phyloP scores from a whole-genome alignment of 1,140 invertebrate genomes.

The Papilio dardanus region DNA sequence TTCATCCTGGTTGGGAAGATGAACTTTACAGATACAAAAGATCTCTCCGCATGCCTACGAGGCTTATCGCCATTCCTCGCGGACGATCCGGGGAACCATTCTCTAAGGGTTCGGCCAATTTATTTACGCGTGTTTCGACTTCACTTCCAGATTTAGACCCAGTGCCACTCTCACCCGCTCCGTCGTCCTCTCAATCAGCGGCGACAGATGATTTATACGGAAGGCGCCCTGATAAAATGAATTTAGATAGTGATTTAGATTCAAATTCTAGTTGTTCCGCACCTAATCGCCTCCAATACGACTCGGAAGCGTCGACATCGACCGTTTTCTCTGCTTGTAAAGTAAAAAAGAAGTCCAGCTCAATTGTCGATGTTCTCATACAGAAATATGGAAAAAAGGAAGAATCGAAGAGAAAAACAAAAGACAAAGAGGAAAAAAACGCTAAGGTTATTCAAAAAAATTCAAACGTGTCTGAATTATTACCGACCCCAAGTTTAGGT shows the following conservation, averaged over 20 bases:
- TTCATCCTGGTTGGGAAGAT: constrained; percentile 90
- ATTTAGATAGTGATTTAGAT: constrained; percentile 85
- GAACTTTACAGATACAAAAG: constrained; percentile 91
- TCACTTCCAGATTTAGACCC: constrained; percentile 90
- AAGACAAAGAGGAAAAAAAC: constrained; percentile 79
- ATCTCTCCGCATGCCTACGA: constrained; percentile 89
- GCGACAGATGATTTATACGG: constrained; percentile 74
- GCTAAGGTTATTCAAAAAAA: constrained; percentile 83
- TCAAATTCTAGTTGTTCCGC: constrained; percentile 86
- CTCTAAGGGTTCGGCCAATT: constrained; percentile 53
- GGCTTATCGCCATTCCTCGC: constrained; percentile 88
- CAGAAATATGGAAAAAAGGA: constrained; percentile 85
- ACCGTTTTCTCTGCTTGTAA: constrained; percentile 83
- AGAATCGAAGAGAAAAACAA: constrained; percentile 82
- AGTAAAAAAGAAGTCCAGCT: constrained; percentile 81
- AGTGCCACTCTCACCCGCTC: constrained; percentile 84
- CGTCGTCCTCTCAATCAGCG: constrained; percentile 81
- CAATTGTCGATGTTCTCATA: constrained; percentile 86
- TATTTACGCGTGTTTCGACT: constrained; percentile 83
- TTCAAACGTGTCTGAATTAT: constrained; percentile 83
- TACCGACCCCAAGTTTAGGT: constrained; percentile 84
- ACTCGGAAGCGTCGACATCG: constrained; percentile 86
- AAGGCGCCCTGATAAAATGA: constrained; percentile 76
- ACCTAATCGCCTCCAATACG: constrained; percentile 84
- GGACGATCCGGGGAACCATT: constrained; percentile 74